These are phyloP conservation scores for Rhinoptilus africanus DNA, from an alignment of 2,113 vertebrate genomes.

Conservation along the genomic window DNA sequence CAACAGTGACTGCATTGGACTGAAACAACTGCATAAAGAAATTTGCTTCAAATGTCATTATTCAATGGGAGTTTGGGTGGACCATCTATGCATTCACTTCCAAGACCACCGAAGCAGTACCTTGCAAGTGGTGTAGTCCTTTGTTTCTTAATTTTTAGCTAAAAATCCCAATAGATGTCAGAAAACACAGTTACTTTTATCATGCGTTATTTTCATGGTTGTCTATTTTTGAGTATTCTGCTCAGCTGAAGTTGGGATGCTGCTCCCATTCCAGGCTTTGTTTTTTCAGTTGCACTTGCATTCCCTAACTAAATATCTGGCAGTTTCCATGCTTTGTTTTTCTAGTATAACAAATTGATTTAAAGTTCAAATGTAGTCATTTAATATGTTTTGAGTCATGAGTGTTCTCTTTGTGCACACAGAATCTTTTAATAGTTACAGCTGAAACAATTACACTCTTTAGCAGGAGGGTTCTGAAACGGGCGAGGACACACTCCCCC, in stretches of 20 bases:
- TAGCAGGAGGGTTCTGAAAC: not conserved
- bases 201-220: not conserved
- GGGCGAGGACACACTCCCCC: not conserved
- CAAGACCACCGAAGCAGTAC: not conserved
- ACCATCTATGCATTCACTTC: not conserved
- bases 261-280: slow-evolving; percentile 1
- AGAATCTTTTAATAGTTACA: not conserved
- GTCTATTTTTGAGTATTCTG: not conserved
- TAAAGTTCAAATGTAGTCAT: not conserved
- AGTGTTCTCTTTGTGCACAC: not conserved
- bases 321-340: slow-evolving; percentile 5
- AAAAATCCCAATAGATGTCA: slow-evolving; percentile 19
- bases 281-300: slow-evolving; percentile 37
- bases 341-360: not conserved
- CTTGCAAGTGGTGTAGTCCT: not conserved
- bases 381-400: slow-evolving; percentile 16
- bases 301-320: not conserved
- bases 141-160: slow-evolving; percentile 8
- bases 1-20: not conserved
- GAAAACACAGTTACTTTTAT: slow-evolving; percentile 12
- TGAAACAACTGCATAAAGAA: not conserved
- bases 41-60: not conserved
- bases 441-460: not conserved
- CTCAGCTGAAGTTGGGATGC: not conserved
- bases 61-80: not conserved